phyloP scores from a whole-genome alignment of 2,888 invertebrate species.

The Harmothoe impar region DNA sequence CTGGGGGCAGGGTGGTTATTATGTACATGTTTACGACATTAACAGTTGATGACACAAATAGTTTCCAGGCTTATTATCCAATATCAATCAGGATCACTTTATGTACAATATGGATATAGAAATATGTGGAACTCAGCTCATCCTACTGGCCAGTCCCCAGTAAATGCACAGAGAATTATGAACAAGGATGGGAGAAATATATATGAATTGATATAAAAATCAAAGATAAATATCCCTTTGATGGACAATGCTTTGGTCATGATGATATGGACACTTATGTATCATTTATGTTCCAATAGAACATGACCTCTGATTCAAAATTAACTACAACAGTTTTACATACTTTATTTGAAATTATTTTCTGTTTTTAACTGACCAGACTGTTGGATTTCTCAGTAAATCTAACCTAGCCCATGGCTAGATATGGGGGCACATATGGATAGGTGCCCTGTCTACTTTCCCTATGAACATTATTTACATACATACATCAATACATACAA shows the following conservation, averaged over 20 bases:
- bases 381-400: not conserved
- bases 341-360: too few relatives aligned
- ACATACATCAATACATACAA: conserved; percentile 39
- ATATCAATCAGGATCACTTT: not conserved
- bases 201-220: not conserved
- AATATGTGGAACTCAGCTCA: not conserved
- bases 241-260: not conserved
- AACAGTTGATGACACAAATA: conserved; percentile 19
- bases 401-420: not conserved
- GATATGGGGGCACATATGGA: not conserved
- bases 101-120: not conserved
- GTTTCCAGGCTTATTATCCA: not conserved
- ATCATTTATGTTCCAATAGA: not conserved
- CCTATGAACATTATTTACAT: conserved; percentile 38
- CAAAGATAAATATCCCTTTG: conserved; percentile 11
- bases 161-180: not conserved
- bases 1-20: not conserved
- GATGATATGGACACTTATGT: not conserved
- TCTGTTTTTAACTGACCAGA: not conserved
- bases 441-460: not conserved
- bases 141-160: not conserved
- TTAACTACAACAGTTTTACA: too few relatives aligned
- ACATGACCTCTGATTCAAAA: too few relatives aligned
- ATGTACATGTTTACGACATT: conserved; percentile 40
- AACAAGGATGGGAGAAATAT: conserved; percentile 14